Base-by-base conservation (phyloP, 2,113 vertebrate species). In the Piaya cayana region DNA sequence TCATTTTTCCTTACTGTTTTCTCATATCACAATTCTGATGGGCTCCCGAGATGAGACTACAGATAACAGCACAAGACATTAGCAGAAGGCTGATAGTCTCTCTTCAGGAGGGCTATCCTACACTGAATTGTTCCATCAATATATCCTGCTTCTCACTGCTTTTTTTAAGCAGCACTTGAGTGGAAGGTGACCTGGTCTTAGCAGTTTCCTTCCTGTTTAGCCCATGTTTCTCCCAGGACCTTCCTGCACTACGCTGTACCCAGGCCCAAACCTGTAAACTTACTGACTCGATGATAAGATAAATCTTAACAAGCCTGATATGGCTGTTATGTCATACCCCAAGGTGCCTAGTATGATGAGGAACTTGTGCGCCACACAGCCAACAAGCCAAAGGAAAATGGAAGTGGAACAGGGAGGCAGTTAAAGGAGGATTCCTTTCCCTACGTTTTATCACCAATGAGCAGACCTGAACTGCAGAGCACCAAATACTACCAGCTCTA, bases 301-400 rank as follows among this genome's bases (percentile, higher is more conserved):
- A 78, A 76, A 79, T 3, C 15, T 42, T 30, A 71, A 15, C 9
- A 30, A 67, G 32, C 14, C 23, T 45, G 25, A 36, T 5, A 4
- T 0, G 60, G 30, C 21, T 78, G 50, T 45, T 26, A 29, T 10
- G 52, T 18, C 8, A 0, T 20, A 19, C 4, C n/a, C 25, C 29
- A 58, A 6, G 2, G 30, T 71, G 36, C 13, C 37, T 71, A 4
- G 30, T 16, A 12, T 2, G 47, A 17, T 1, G 4, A 50, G 49
- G 29, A 50, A 58, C 65, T 4, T 27, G 25, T 53, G 17, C 36
- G 65, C 53, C 27, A n/a, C n/a, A 8, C 8, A 8, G 9, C 9
- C 72, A 84, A 17, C 22, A 36, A 32, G 11, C 26, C 22, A 68
- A 53, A 85, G 49, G 8, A 68, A 67, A 88, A 39, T 4, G 15